These are phyloP conservation scores for Tyria jacobaeae DNA, from an alignment of 2,888 invertebrate genomes.

Conservation along the genomic window DNA sequence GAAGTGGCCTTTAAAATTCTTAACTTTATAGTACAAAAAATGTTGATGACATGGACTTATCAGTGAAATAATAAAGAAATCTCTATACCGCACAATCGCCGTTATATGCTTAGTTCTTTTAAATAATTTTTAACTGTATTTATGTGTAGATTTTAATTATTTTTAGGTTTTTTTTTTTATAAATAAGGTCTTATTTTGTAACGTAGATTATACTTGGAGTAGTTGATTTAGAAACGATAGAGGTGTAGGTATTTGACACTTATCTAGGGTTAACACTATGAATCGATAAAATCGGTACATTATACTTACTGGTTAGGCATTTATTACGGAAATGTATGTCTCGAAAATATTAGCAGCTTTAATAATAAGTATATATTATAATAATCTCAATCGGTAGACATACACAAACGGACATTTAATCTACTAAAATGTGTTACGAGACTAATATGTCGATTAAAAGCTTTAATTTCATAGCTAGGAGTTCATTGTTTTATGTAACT, in stretches of 20 bases:
- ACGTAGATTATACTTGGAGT: conserved; percentile 43
- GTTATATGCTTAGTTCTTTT: conserved; percentile 72
- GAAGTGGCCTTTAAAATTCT: conserved; percentile 54
- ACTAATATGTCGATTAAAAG: no score
- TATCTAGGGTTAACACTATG: no score
- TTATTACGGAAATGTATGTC: not conserved
- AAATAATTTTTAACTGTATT: conserved; percentile 66
- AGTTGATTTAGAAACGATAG: conserved; percentile 47
- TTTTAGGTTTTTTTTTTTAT: conserved; percentile 58
- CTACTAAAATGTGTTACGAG: no score
- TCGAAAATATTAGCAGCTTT: no score
- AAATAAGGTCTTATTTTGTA: conserved; percentile 51
- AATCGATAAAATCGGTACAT: not conserved
- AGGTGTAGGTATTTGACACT: no score
- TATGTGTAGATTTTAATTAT: conserved; percentile 66
- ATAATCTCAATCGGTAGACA: no score
- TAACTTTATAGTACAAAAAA: conserved; percentile 74
- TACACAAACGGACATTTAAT: no score
- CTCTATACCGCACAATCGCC: conserved; percentile 69
- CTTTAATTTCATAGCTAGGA: not conserved
- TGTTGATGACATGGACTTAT: conserved; percentile 42
- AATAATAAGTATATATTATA: no score
- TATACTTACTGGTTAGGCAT: not conserved
- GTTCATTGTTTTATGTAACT: not conserved
- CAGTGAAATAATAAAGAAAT: conserved; percentile 29